These are phyloP conservation scores for Hetaerina titia DNA, from an alignment of 2,888 invertebrate genomes.

Conservation along the genomic window DNA sequence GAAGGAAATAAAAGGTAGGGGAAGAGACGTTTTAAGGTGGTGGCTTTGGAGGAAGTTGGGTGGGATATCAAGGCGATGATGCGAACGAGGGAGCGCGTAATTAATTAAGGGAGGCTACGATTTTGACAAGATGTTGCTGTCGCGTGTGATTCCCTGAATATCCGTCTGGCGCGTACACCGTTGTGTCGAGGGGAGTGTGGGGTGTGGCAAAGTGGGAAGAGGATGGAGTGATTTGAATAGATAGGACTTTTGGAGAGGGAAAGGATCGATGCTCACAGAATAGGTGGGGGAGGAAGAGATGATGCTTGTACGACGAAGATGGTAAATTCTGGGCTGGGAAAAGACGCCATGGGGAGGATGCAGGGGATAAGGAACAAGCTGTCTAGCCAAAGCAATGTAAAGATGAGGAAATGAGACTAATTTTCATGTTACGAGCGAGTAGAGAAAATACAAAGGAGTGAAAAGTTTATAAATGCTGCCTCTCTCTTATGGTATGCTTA, in stretches of 20 bases:
- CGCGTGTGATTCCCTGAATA: slow-evolving; percentile 61
- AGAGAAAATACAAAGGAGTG: not conserved
- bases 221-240: not conserved
- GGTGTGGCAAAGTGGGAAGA: not conserved
- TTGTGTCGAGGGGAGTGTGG: not conserved
- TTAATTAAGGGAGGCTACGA: slow-evolving; percentile 63
- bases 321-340: not conserved
- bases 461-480: too few relatives aligned
- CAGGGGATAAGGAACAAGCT: not conserved
- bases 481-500: too few relatives aligned
- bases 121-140: slow-evolving; percentile 66
- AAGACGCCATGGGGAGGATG: not conserved
- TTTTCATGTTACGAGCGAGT: not conserved
- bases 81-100: slow-evolving; percentile 24
- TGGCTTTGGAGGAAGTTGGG: not conserved
- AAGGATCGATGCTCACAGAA: not conserved
- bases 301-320: not conserved
- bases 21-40: not conserved
- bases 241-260: slow-evolving; percentile 18
- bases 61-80: not conserved
- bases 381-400: not conserved
- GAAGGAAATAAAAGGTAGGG: not conserved
- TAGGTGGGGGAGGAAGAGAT: not conserved
- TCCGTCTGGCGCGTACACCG: not conserved
- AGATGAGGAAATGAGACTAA: not conserved